Evolutionary conservation across 1,140 invertebrate species (phyloP).

Genomic region (Holcopasites calliopsidis): DNA sequence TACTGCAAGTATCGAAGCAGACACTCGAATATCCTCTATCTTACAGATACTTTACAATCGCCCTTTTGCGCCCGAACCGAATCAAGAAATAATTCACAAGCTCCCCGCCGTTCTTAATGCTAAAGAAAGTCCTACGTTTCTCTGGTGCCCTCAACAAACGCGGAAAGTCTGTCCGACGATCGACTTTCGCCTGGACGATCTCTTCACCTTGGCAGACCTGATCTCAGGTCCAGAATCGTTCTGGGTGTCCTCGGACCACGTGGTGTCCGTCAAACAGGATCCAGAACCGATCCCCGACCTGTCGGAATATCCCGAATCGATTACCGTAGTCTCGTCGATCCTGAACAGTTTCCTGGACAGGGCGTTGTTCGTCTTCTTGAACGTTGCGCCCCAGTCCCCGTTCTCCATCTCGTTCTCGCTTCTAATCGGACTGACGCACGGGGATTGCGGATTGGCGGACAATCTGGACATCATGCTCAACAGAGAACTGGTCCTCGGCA

Average conservation of each 20-base stretch:
- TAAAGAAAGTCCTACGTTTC: not conserved
- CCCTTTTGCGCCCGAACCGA: not conserved
- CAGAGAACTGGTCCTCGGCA: conserved; percentile 57
- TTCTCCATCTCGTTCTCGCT: not conserved
- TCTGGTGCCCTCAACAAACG: not conserved
- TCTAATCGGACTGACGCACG: conserved; percentile 58
- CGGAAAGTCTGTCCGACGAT: not conserved
- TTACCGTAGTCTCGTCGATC: conserved; percentile 51
- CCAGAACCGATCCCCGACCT: not conserved
- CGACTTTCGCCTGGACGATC: not conserved
- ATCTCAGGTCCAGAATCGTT: not conserved
- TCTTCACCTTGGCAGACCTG: not conserved
- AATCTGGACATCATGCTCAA: conserved; percentile 44
- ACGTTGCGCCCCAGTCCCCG: not conserved
- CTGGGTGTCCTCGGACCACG: not conserved
- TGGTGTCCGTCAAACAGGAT: not conserved
- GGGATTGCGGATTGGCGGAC: not conserved
- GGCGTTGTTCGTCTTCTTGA: not conserved
- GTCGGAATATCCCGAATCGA: conserved; percentile 59
- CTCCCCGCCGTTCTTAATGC: not conserved
- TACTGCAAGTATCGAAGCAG: not conserved
- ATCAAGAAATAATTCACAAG: not conserved
- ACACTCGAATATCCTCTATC: not conserved
- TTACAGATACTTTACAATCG: not conserved
- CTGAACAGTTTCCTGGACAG: conserved; percentile 24